Base-by-base conservation (phyloP, 2,797 vertebrate species). In the Pseudomugil tenellus region DNA sequence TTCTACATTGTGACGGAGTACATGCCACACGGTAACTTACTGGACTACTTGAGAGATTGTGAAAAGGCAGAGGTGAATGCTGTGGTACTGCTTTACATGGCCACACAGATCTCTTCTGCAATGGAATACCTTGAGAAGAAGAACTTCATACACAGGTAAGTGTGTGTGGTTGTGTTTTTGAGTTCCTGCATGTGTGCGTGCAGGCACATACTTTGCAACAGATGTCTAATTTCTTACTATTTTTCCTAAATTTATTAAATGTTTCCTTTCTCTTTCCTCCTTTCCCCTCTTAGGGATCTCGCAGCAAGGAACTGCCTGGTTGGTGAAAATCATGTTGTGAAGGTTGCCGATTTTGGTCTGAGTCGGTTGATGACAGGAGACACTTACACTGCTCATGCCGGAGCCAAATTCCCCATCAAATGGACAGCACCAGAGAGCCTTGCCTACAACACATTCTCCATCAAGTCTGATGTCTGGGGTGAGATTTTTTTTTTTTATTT, bases 91-190 rank as follows among this genome's bases (percentile, higher is more conserved):
- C 96, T 99, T 4, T 99, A 99, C 91, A 99, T 99, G 98, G 98
- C 98, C 75, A 99, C 98, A 0, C 98, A 99, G 91, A 99, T 99
- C 93, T 99, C 98, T 31, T 99, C 97, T 39, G 98, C 98, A 57
- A 99, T 99, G 98, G 98, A 99, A 72, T 99, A 99, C 77, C 87
- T 99, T 75, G 98, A 99, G 89, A 98, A 98, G 91, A 99, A 98
- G 89, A 99, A 99, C 85, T 99, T 99, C 83, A 99, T 99, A 81
- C 98, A 99, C 83, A 96, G 98, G 98, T 99, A 54, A 77, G 91
- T 6, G 1, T n/a, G 14, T 55, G 21, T 29, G 1, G 34, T 14
- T 13, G 35, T 32, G 32, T 32, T 31, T 17, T 3, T n/a, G n/a
- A n/a, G n/a, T n/a, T n/a, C n/a, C n/a, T 48, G 12, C 34, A 0